Evolutionary conservation across 2,888 invertebrate species (phyloP).

Genomic region (Cyrtodaria siliqua): DNA sequence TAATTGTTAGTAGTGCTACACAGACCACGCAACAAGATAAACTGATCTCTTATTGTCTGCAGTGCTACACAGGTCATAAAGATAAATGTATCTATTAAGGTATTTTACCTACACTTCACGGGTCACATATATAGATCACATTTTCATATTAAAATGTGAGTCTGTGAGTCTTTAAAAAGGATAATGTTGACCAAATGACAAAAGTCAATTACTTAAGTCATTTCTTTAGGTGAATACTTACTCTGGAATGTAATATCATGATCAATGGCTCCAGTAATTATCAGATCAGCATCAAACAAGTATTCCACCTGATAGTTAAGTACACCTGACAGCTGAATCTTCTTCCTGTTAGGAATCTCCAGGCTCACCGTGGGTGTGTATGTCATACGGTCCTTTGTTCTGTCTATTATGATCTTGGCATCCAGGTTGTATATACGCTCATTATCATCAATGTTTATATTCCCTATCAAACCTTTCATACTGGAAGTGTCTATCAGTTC

Average conservation of each 20-base stretch:
- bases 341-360: conserved; percentile 66
- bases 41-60: too few species aligned
- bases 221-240: conserved; percentile 42
- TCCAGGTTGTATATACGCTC: conserved; percentile 68
- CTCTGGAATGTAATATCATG: conserved; percentile 58
- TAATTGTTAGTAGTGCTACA: too few species aligned
- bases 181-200: too few species aligned
- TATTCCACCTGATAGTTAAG: conserved; percentile 50
- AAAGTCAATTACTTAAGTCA: too few species aligned
- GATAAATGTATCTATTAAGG: too few species aligned
- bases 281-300: conserved; percentile 56
- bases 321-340: conserved; percentile 66
- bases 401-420: conserved; percentile 69
- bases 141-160: too few species aligned
- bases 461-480: conserved; percentile 69
- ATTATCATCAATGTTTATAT: conserved; percentile 70
- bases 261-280: conserved; percentile 49
- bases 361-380: conserved; percentile 73
- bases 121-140: too few species aligned
- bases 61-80: too few species aligned
- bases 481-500: conserved; percentile 50
- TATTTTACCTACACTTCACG: too few species aligned
- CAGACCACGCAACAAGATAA: too few species aligned
- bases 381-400: conserved; percentile 53
- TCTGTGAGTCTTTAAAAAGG: too few species aligned